A percentile compares a stretch with the other conserved stretches of the same genome.
Evolutionary conservation across 1,140 invertebrate species (phyloP).

Genomic region (Anagrus nilaparvatae): DNA sequence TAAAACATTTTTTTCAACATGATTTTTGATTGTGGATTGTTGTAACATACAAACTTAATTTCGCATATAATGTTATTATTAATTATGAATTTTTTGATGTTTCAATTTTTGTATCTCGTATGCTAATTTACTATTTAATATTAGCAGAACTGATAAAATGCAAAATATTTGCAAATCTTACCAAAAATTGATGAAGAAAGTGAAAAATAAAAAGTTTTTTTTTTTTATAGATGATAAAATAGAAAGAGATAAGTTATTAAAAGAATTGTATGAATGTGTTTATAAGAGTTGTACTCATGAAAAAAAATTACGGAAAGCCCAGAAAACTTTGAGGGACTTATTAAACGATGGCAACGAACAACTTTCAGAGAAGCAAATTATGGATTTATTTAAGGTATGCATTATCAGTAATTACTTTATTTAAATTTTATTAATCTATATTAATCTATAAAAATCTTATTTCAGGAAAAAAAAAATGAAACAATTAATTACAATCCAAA

Average conservation of each 20-base stretch:
- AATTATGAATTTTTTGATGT: not conserved
- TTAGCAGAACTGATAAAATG: too few species aligned
- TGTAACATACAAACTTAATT: not conserved
- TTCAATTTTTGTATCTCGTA: not conserved
- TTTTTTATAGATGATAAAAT: slow-evolving; percentile 14
- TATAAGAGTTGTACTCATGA: slow-evolving; percentile 13
- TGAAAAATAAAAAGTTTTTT: too few species aligned
- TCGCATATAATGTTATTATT: not conserved
- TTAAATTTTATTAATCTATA: not conserved
- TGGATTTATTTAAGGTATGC: slow-evolving; percentile 4
- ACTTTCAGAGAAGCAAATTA: slow-evolving; percentile 3
- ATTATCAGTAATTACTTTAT: slow-evolving; percentile 1
- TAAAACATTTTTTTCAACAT: not conserved
- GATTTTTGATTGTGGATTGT: slow-evolving; percentile 1
- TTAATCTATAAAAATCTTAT: not conserved
- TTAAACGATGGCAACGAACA: not conserved
- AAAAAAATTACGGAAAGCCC: slow-evolving; percentile 11
- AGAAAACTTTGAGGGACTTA: slow-evolving; percentile 6
- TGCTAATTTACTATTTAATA: too few species aligned
- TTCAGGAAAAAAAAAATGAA: slow-evolving; percentile 13
- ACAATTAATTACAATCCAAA: slow-evolving; percentile 11
- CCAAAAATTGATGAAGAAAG: too few species aligned
- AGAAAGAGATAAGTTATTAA: slow-evolving; percentile 7
- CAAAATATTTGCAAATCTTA: too few species aligned
- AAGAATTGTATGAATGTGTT: slow-evolving; percentile 14